A percentile compares a stretch with the other conserved stretches of the same genome.
phyloP scores from a whole-genome alignment of 1,140 invertebrate species.

The Drosophila miranda region DNA sequence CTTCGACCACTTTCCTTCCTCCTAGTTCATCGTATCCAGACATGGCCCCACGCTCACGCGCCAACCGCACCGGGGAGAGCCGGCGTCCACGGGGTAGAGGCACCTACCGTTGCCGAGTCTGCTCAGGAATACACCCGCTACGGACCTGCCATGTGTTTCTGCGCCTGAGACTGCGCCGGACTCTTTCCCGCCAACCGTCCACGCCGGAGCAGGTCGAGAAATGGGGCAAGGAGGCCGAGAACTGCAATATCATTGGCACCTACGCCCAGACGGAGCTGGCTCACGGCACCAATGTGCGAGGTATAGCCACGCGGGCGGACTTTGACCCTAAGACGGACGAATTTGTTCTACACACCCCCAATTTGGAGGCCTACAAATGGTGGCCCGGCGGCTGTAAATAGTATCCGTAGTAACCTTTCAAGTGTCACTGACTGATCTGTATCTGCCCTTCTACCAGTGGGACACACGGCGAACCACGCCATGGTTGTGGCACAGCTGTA shows the following conservation, averaged over 20 bases:
- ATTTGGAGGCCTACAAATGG: constrained; percentile 95
- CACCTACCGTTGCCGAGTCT: too few species aligned
- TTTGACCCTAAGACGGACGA: constrained; percentile 93
- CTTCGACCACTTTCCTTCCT: too few species aligned
- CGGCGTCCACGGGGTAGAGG: too few species aligned
- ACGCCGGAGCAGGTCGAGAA: constrained; percentile 92
- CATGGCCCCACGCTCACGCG: too few species aligned
- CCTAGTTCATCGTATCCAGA: too few species aligned
- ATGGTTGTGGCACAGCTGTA: constrained; percentile 95
- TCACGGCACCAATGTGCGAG: constrained; percentile 96
- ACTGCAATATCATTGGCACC: constrained; percentile 93
- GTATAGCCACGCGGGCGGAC: constrained; percentile 95
- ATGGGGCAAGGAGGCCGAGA: constrained; percentile 92
- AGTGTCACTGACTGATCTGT: background rate
- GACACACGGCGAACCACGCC: constrained; percentile 95
- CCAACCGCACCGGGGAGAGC: too few species aligned
- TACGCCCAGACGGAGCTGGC: constrained; percentile 98
- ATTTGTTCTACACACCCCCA: constrained; percentile 95
- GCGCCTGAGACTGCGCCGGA: too few species aligned
- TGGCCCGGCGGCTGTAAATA: constrained; percentile 95
- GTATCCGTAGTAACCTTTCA: constrained; percentile 57
- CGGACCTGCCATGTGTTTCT: too few species aligned
- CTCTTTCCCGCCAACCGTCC: too few species aligned
- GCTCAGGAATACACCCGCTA: too few species aligned
- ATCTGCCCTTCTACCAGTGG: constrained; percentile 86